Conservation (phyloP, 2,888 invertebrate species). For the Gerosis bhagava region DNA sequence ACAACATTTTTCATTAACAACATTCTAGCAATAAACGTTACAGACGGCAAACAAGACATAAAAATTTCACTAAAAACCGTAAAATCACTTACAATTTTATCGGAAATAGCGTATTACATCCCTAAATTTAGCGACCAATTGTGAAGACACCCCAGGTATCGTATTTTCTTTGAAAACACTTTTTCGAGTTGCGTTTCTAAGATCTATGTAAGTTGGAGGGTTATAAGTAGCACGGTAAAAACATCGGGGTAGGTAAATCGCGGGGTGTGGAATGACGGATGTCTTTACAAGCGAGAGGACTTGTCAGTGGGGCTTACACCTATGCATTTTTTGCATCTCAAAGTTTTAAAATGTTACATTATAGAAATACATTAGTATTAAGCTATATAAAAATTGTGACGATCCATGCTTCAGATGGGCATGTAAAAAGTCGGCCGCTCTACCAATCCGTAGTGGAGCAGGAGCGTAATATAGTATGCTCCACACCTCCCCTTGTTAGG, state of each 20-base stretch:
- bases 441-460: too few species aligned
- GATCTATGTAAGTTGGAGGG: constrained; percentile 43
- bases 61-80: constrained; percentile 19
- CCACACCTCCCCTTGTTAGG: too few species aligned
- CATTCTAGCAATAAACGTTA: constrained; percentile 6
- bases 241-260: constrained; percentile 58
- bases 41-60: constrained; percentile 20
- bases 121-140: constrained; percentile 33
- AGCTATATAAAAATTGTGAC: too few species aligned
- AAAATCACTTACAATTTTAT: constrained; percentile 42
- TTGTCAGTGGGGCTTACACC: constrained; percentile 62
- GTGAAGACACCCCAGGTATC: constrained; percentile 7
- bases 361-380: too few species aligned
- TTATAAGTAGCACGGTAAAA: constrained; percentile 51
- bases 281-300: constrained; percentile 72
- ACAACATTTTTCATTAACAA: not conserved
- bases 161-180: constrained; percentile 20
- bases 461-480: too few species aligned
- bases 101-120: constrained; percentile 75
- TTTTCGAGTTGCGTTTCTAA: constrained; percentile 7
- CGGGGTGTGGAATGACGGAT: constrained; percentile 72
- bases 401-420: too few species aligned
- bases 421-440: too few species aligned
- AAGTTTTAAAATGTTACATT: too few species aligned
- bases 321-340: too few species aligned